phyloP scores from a whole-genome alignment of 1,140 invertebrate genomes.

The Drosophila lacteicornis region DNA sequence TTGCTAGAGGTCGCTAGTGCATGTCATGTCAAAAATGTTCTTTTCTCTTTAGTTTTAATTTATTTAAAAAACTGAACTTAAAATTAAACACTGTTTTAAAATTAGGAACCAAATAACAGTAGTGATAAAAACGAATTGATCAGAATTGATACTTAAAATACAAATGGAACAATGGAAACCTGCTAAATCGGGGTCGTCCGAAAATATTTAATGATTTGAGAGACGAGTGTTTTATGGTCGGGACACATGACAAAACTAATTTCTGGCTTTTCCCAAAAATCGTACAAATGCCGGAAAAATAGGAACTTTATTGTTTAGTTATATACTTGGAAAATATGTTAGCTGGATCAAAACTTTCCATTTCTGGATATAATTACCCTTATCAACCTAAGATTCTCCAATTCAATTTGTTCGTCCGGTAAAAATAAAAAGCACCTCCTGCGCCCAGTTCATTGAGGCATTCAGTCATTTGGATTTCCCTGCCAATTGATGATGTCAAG shows the following conservation, averaged over 20 bases:
- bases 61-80: not conserved
- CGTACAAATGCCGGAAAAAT: no score
- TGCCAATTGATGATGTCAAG: conserved; percentile 35
- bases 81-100: not conserved
- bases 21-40: not conserved
- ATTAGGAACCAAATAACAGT: not conserved
- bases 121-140: not conserved
- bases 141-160: no score
- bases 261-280: no score
- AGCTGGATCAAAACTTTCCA: no score
- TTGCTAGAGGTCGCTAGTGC: not conserved
- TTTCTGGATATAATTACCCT: not conserved
- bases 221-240: no score
- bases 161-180: no score
- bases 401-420: not conserved
- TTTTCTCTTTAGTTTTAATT: not conserved
- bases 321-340: no score
- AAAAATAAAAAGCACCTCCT: conserved; percentile 1
- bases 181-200: no score
- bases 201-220: no score
- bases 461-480: conserved; percentile 10
- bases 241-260: no score
- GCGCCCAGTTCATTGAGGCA: conserved; percentile 2
- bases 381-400: not conserved
- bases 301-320: no score